Evolutionary conservation across 2,888 invertebrate genomes (phyloP).

Genomic region (Eutolmus rufibarbis): DNA sequence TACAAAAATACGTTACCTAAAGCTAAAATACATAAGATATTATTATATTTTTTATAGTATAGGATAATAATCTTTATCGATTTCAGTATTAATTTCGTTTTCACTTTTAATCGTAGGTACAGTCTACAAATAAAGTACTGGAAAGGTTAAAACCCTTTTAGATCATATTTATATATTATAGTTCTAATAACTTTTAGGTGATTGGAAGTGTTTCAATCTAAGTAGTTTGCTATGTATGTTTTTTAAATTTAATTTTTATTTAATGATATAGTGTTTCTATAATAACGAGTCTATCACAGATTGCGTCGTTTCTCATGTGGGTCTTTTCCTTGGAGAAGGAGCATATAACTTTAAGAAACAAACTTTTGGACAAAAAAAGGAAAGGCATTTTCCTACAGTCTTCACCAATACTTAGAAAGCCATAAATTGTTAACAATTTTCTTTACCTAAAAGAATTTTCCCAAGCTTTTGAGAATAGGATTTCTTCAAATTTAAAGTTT

Average conservation of each 20-base stretch:
- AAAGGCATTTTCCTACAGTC: not conserved
- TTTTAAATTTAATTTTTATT: not conserved
- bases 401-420: not conserved
- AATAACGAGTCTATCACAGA: not conserved
- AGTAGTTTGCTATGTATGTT: no score
- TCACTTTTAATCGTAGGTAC: no score
- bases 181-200: no score
- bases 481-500: slow-evolving; percentile 19
- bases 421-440: not conserved
- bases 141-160: no score
- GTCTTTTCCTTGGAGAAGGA: not conserved
- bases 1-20: no score
- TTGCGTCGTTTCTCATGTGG: not conserved
- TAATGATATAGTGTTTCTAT: not conserved
- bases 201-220: no score
- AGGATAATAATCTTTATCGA: no score
- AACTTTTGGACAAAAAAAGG: not conserved
- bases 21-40: no score
- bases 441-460: not conserved
- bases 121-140: no score
- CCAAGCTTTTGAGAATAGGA: not conserved
- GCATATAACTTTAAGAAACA: not conserved
- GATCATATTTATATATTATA: no score
- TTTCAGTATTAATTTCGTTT: no score
- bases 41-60: no score